Percentiles rank a stretch among this genome's conserved stretches.
These are phyloP conservation scores for Acanthopagrus latus DNA, from an alignment of 2,797 vertebrate genomes.

Conservation along the genomic window DNA sequence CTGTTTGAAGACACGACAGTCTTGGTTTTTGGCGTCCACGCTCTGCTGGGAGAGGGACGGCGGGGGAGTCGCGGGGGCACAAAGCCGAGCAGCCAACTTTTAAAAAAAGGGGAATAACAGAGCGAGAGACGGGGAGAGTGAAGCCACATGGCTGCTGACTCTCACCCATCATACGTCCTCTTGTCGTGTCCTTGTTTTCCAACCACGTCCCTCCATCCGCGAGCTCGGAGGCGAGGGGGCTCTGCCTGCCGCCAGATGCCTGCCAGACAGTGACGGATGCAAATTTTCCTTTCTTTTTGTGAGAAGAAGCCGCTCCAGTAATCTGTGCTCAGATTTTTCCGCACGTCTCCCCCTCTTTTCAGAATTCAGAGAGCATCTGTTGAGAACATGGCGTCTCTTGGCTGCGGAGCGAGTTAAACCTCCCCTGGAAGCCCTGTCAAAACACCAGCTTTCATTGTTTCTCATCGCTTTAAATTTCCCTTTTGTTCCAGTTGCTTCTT, in stretches of 20 bases:
- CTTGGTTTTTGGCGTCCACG: background rate
- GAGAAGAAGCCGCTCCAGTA: background rate
- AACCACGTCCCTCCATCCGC: background rate
- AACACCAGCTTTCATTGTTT: constrained; percentile 10
- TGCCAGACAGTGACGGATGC: constrained; percentile 45
- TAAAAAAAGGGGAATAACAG: background rate
- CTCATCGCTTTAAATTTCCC: background rate
- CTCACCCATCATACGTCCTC: background rate
- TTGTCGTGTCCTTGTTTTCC: constrained; percentile 4
- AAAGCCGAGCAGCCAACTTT: constrained; percentile 1
- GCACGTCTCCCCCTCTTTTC: background rate
- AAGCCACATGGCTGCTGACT: constrained; percentile 6
- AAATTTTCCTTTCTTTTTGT: constrained; percentile 24
- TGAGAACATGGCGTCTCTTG: background rate
- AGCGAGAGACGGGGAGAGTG: background rate
- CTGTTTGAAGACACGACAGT: constrained; percentile 31
- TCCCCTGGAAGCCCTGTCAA: constrained; percentile 31
- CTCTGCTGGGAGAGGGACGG: background rate
- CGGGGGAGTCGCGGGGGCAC: background rate
- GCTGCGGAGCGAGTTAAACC: constrained; percentile 12
- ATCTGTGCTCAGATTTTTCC: background rate
- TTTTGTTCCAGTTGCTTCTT: constrained; percentile 9
- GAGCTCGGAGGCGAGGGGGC: background rate
- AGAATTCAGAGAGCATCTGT: constrained; percentile 27
- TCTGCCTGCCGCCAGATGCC: background rate